Base-by-base conservation (phyloP, 2,113 vertebrate species). In the Bombycilla garrulus region DNA sequence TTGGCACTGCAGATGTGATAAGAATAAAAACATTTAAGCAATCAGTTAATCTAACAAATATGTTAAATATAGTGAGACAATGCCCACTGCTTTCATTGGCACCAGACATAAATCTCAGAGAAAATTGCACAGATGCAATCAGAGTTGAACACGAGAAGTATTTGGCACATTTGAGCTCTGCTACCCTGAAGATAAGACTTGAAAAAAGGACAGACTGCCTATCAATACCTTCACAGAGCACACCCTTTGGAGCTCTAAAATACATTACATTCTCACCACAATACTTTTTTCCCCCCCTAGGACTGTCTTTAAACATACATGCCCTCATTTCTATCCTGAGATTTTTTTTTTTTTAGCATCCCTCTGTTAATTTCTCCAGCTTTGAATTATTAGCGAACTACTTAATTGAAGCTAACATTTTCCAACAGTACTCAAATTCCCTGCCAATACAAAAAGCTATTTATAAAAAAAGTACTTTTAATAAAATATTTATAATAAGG, bases 121-220 rank as follows among this genome's bases (percentile, higher is more conserved):
- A 96, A 97, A 95, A 96, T 96, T 96, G 92, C 94, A 93, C 91
- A 95, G 97, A 96, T 97, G 93, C 48, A 89, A 97, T 95, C 96
- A 65, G 85, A 93, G 53, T 94, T 77, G 93, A 95, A 91, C 74
- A 92, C 6, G 11, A 95, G 92, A 97, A 96, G 90, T 94, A 81
- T 96, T 67, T 96, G 96, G 95, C 95, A 97, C 76, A 88, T 95
- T 76, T 80, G 91, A 92, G 96, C 93, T 93, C 98, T 98, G 97
- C 81, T 97, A 81, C 96, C 95, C 95, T 93, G 91, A 96, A 97
- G 97, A 96, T 97, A 97, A 97, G 96, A 95, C 95, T 94, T 94
- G 93, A 96, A 94, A 96, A 95, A 91, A 92, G 83, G 57, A 96
- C 93, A 74, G 71, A 82, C 93, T 82, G 95, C 74, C 84, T 93